Evolutionary conservation across 2,888 invertebrate species (phyloP), one percentile per base, ranked within the genome.

Genomic region (Cataglyphis albicans): DNA sequence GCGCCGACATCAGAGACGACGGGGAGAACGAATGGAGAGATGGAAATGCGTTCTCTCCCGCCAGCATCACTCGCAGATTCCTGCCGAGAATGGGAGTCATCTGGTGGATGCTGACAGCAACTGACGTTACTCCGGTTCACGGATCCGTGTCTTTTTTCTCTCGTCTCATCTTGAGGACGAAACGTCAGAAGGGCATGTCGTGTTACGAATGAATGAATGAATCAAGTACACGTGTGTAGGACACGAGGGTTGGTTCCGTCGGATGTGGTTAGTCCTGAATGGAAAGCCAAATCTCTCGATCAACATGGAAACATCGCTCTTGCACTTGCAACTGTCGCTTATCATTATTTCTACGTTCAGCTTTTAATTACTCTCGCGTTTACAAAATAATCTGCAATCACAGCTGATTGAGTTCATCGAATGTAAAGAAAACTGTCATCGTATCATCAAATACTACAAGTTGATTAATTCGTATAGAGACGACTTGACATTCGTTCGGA

Each of bases 31-130:
- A 75, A 64, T 82, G 85, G 89, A 90, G 90, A 90, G 90, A 90
- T 90, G 89, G 89, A 90, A 89, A 87, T 89, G 83, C 84, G 29
- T 29, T 84, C 85, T 82, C 86, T 86, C 83, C 88, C 84, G 87
- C 88, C 89, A 88, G 89, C 87, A 86, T 87, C 91, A 90, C 84
- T 89, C 87, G 80, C 83, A 82, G 84, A 74, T 86, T 72, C 81
- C 81, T 91, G 86, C 90, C 90, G 87, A 83, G 87, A 91, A 87
- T 80, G 85, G 86, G 92, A 91, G 93, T 92, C 93, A 92, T 93
- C 93, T 93, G 90, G 92, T 85, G 93, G 91, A 85, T 48, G 74
- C 57, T 57, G 85, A 57, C 65, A 48, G 73, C 89, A 76, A 55
- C 80, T 76, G 73, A 18, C 63, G 57, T 57, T 55, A 44, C 25